Percentiles rank a stretch among this genome's conserved stretches.
Evolutionary conservation across 2,888 invertebrate genomes (phyloP).

Genomic region (Ctenicera cuprea): DNA sequence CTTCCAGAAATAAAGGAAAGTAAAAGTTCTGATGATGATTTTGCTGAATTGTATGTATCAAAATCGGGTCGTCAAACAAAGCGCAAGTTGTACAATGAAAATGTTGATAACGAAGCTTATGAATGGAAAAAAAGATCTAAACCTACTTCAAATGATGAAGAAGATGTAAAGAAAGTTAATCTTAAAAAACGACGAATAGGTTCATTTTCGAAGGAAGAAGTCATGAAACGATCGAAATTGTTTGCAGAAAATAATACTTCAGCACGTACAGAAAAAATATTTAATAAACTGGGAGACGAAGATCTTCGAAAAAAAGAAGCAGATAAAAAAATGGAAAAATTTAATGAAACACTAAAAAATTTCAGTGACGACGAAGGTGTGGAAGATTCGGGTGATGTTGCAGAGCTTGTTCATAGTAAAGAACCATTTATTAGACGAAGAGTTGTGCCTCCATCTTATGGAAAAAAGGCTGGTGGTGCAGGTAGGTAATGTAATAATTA

Average conservation of each 20-base stretch:
- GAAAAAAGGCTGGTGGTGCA: neutral
- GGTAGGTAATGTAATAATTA: neutral
- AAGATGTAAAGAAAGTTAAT: constrained; percentile 18
- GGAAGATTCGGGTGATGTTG: constrained; percentile 29
- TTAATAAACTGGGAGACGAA: constrained; percentile 46
- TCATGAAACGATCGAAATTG: constrained; percentile 49
- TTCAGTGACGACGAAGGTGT: constrained; percentile 37
- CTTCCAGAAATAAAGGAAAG: neutral
- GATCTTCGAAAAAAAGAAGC: constrained; percentile 30
- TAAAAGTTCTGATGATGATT: constrained; percentile 14
- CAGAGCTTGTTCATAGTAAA: constrained; percentile 41
- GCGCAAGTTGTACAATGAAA: constrained; percentile 53
- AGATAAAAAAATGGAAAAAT: constrained; percentile 35
- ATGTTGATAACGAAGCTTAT: constrained; percentile 34
- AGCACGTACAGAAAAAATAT: constrained; percentile 48
- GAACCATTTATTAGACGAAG: constrained; percentile 42
- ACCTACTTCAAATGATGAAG: constrained; percentile 18
- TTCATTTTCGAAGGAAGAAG: constrained; percentile 44
- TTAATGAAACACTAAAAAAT: constrained; percentile 19
- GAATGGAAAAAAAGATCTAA: constrained; percentile 43
- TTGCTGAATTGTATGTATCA: constrained; percentile 13
- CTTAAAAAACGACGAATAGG: neutral
- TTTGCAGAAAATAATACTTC: constrained; percentile 34
- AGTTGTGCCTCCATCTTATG: constrained; percentile 43
- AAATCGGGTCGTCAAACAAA: constrained; percentile 52